Evolutionary conservation across 2,888 invertebrate species (phyloP), one percentile per base, ranked within the genome.

Genomic region (Caenorhabditis angaria): DNA sequence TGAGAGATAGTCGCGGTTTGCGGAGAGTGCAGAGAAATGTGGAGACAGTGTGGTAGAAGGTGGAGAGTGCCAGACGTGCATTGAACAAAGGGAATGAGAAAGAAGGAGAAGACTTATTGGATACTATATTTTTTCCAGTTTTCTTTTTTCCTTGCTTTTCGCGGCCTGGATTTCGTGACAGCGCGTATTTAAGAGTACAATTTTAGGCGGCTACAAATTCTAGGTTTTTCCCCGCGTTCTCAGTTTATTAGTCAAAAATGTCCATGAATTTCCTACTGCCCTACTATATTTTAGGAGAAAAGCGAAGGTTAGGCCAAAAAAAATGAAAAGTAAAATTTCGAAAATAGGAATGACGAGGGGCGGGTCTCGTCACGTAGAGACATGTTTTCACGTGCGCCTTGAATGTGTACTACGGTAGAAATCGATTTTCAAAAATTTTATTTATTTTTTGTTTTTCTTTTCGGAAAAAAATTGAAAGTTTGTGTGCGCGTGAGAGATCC

Each of bases 21-120:
- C 2, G 35, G 69, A 70, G 57, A 57, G 8, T 57, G 32, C 51
- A 70, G 69, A 61, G 47, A 58, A 48, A 27, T 2, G 4, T 5
- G 28, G n/a, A 41, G 50, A 61, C 57, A 70, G 61, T 57, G 64
- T n/a, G n/a, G n/a, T 48, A 24, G 64, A 61, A 61, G 50, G 56
- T 53, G 41, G 56, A 64, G 69, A 63, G 69, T 57, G 59, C 18
- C 8, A 41, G 27, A 25, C 55, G 41, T 18, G 41, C 69, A 57
- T 60, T 64, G 51, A 48, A 28, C 60, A 60, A 54, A 63, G 63
- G 59, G 63, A 64, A 41, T 2, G 18, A 41, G 10, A 14, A 14
- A 41, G 41, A 41, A 14, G 41, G 18, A 18, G 14, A 41, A 41
- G 14, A 41, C 10, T 41, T 41, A 41, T 41, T 41, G 41, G 41